Evolutionary conservation across 2,888 invertebrate genomes (phyloP).

Genomic region (Drosophila nigricruria): DNA sequence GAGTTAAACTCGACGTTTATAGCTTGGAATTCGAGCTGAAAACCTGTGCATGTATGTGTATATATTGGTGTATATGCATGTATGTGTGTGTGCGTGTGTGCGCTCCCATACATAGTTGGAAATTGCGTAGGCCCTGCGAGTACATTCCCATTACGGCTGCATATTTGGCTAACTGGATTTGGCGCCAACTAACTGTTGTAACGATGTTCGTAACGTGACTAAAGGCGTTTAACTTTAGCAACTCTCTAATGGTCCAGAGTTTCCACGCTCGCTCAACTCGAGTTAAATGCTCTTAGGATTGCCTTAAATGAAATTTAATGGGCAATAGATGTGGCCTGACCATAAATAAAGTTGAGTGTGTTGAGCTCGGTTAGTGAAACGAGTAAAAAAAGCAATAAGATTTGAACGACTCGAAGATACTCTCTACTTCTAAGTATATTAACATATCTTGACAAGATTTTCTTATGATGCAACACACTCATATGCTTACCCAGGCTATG

Average conservation of each 20-base stretch:
- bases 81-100: background rate
- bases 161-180: conserved; percentile 62
- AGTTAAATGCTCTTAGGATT: background rate
- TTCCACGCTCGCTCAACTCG: conserved; percentile 1
- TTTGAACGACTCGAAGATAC: background rate
- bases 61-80: background rate
- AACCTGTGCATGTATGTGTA: conserved; percentile 1
- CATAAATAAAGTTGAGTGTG: background rate
- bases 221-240: background rate
- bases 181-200: conserved; percentile 23
- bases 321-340: background rate
- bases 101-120: conserved; percentile 12
- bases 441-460: background rate
- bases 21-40: conserved; percentile 6
- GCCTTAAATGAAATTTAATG: conserved; percentile 4
- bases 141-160: conserved; percentile 54
- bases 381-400: background rate
- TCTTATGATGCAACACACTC: too few relatives aligned
- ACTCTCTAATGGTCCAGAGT: conserved; percentile 4
- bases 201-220: conserved; percentile 27
- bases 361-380: background rate
- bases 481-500: too few relatives aligned
- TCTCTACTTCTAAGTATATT: background rate
- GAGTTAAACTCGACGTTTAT: conserved; percentile 7
- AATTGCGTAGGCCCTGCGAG: conserved; percentile 54